These are phyloP conservation scores for Tolypeutes matacus DNA, from an alignment of 2,797 vertebrate genomes.

Conservation along the genomic window DNA sequence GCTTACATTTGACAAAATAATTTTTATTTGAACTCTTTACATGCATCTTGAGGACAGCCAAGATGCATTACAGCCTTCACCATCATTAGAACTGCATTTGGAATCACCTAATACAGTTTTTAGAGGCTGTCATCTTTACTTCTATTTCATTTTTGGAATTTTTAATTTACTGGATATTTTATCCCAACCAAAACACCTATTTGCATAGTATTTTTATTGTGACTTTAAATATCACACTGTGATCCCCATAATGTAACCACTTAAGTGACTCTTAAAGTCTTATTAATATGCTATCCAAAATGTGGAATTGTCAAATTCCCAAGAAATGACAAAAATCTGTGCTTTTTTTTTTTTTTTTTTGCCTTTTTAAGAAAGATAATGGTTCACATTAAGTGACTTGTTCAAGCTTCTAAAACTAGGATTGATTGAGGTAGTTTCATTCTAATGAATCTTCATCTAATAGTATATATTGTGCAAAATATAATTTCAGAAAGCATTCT, in stretches of 20 bases:
- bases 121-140: slow-evolving; percentile 20
- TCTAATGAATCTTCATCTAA: neutral
- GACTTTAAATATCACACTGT: neutral
- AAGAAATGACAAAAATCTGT: slow-evolving; percentile 43
- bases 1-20: neutral
- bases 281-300: neutral
- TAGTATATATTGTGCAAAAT: slow-evolving; percentile 33
- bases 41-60: neutral
- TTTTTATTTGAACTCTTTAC: slow-evolving; percentile 31
- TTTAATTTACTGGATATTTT: neutral
- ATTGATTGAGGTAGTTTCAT: neutral
- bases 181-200: neutral
- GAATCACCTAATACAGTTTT: neutral
- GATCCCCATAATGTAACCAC: neutral
- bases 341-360: neutral
- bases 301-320: neutral
- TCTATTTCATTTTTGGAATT: slow-evolving; percentile 20
- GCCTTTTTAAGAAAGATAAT: neutral
- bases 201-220: neutral
- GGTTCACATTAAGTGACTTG: neutral
- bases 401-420: neutral
- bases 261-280: neutral
- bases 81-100: neutral
- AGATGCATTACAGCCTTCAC: neutral
- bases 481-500: slow-evolving; percentile 1